Base-by-base conservation (phyloP, 2,113 vertebrate genomes). In the Blennius ocellaris region DNA sequence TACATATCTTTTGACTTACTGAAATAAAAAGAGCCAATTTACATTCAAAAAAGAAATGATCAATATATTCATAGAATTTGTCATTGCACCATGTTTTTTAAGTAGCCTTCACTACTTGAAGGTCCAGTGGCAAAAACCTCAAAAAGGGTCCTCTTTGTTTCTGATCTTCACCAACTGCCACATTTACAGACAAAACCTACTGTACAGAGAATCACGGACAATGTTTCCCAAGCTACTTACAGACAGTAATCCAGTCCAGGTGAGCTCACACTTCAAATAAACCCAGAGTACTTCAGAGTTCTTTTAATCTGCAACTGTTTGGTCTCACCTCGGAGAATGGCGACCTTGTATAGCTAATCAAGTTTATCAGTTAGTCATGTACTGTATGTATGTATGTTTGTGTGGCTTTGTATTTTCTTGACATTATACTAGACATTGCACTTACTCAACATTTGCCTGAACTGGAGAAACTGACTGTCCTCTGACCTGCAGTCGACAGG, bases 351-450 rank as follows among this genome's bases (percentile, higher is more conserved):
- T 80, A 89, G 75, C 71, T 83, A 80, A 82, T 78, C 74, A 61
- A 80, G 66, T 79, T 90, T 85, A 90, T 89, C 79, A 82, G 70
- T 86, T 90, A 86, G 67, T 84, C 84, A 90, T 88, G 88, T 89
- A 82, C 79, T 85, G 89, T 92, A 81, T 84, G 90, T 87, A 59
- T 70, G 73, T 84, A 72, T 65, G 83, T 91, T 76, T 41, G 84
- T 90, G 86, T 86, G 85, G 69, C 70, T 91, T 86, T 84, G 85
- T 89, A 86, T 89, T 84, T 91, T 89, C 85, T 84, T 75, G 63
- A 90, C 75, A 88, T 89, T 87, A 84, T 88, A 88, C 70, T 86
- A 87, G 83, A 88, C 83, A 85, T 89, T 92, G 89, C 90, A 93
- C 89, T 87, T 90, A 83, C 66, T 87, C 75, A 83, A 66, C 72